Conservation (phyloP, 2,797 vertebrate genomes). For the Cryptoprocta ferox region DNA sequence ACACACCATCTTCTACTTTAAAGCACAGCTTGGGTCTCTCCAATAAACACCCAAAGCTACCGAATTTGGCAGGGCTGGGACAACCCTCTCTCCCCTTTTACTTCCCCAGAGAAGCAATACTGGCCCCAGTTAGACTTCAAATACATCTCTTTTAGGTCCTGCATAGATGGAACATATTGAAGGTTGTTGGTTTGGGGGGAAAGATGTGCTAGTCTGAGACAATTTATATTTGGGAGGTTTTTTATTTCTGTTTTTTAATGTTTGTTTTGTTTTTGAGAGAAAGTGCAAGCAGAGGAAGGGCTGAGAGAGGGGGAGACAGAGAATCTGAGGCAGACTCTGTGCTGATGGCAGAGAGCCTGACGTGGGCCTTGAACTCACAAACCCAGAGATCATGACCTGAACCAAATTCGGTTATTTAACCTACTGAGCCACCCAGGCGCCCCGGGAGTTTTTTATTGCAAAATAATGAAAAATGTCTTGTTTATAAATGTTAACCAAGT, state of each 20-base stretch:
- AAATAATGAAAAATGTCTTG: constrained; percentile 3
- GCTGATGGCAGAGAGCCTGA: no score
- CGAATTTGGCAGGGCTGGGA: neutral
- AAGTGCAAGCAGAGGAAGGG: no score
- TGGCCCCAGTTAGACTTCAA: neutral
- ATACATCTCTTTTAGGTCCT: neutral
- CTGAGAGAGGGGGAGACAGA: no score
- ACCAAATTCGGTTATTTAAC: no score
- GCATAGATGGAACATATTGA: neutral
- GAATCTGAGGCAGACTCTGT: no score
- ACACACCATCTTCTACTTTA: neutral
- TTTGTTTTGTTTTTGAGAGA: no score
- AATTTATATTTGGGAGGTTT: neutral
- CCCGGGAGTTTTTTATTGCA: neutral
- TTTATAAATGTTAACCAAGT: neutral
- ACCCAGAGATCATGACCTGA: no score
- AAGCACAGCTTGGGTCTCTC: neutral
- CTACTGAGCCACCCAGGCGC: no score
- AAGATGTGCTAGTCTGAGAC: neutral
- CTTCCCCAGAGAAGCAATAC: neutral
- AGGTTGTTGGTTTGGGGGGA: neutral
- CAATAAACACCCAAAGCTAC: neutral
- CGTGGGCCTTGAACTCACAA: no score
- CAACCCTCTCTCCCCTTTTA: neutral
- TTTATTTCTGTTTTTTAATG: neutral